Evolutionary conservation across 2,113 vertebrate genomes (phyloP), one percentile per base, ranked within the genome.

Genomic region (Cisticola juncidis): DNA sequence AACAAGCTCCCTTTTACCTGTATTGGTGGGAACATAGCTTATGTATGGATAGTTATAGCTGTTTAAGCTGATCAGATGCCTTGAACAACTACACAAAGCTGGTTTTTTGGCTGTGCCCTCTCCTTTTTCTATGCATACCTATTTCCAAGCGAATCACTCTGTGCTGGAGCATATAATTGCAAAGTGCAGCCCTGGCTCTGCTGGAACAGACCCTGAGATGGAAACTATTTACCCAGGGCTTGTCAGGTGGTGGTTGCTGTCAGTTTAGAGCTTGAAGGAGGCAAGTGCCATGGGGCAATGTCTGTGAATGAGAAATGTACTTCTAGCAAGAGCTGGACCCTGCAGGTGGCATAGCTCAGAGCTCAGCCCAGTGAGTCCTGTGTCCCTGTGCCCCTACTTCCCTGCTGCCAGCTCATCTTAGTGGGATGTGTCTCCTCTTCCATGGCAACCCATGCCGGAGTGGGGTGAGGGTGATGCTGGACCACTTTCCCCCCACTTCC

Each of bases 361-460:
- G 57, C 54, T 74, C 72, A 80, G 53, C 44, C 82, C 74, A 28
- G 17, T 0, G 2, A 56, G 15, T 14, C 21, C 45, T 6, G 9
- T 47, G 65, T 56, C 53, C 29, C 47, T 17, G 11, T 16, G 22
- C 26, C 58, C 11, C 47, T 23, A 1, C 2, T 12, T n/a, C 73
- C 35, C 38, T 3, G 8, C 24, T 80, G 58, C 81, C 31, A 61
- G 60, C 45, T 81, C 26, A 6, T 24, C 36, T 47, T 1, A 1
- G 81, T 57, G 40, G 48, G 42, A 7, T 31, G 10, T 36, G 33
- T 66, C 51, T 69, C 76, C 1, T 51, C 28, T 44, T 25, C 38
- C 2, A 0, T 1, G 6, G 44, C 53, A 71, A 7, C 12, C 38
- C 1, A 0, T 7, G 11, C 18, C 0, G 0, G 53, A 24, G 12